phyloP scores from a whole-genome alignment of 2,797 vertebrate genomes.

The Falco biarmicus region DNA sequence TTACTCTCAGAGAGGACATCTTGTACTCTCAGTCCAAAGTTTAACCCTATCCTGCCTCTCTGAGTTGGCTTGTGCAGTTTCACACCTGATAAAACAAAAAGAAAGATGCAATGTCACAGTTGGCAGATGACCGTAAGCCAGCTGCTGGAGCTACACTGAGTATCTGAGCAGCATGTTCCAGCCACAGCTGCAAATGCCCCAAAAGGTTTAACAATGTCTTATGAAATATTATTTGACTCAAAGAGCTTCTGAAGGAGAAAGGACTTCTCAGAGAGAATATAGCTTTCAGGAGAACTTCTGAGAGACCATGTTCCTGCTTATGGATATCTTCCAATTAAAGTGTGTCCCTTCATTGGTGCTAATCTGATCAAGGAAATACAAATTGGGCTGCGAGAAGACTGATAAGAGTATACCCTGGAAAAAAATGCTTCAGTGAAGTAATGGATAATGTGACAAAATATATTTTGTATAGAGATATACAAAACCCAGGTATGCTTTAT shows the following conservation, averaged over 20 bases:
- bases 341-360: background rate
- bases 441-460: background rate
- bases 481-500: slow-evolving; percentile 32
- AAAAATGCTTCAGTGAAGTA: background rate
- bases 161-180: background rate
- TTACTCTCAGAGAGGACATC: background rate
- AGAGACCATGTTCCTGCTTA: background rate
- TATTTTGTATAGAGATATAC: background rate
- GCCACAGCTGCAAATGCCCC: background rate
- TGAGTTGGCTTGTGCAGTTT: background rate
- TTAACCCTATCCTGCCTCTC: background rate
- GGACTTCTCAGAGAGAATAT: background rate
- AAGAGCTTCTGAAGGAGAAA: background rate
- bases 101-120: background rate
- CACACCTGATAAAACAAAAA: background rate
- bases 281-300: background rate
- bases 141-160: background rate
- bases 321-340: background rate
- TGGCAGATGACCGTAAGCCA: background rate
- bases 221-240: background rate
- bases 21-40: background rate
- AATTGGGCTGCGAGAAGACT: background rate
- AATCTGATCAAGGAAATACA: background rate
- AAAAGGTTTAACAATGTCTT: background rate
- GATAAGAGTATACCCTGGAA: background rate